Conservation (phyloP, 1,140 invertebrate species). For the Cyclina sinensis region DNA sequence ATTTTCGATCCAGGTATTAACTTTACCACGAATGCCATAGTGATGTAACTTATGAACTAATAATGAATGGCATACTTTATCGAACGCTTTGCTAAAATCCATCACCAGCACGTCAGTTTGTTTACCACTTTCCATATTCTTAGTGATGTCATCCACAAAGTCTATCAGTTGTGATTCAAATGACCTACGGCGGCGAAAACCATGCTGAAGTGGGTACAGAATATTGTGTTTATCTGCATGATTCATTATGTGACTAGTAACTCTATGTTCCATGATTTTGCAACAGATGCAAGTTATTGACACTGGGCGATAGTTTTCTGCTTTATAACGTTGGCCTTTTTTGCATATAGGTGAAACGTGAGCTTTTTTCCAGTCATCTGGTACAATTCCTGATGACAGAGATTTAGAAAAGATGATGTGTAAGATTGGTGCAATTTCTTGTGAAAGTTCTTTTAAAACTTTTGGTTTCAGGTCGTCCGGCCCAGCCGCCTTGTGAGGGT, state of each 20-base stretch:
- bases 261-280: slow-evolving; percentile 68
- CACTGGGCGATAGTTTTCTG: slow-evolving; percentile 67
- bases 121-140: slow-evolving; percentile 12
- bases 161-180: slow-evolving; percentile 51
- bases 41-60: background rate
- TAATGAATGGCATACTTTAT: slow-evolving; percentile 6
- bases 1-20: background rate
- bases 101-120: slow-evolving; percentile 25
- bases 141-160: slow-evolving; percentile 23
- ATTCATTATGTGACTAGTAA: slow-evolving; percentile 46
- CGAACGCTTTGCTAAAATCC: slow-evolving; percentile 31
- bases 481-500: slow-evolving; percentile 48
- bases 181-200: slow-evolving; percentile 26
- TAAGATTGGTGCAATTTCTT: slow-evolving; percentile 3
- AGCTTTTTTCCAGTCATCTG: slow-evolving; percentile 46
- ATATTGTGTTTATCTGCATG: slow-evolving; percentile 41
- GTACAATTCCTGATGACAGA: background rate
- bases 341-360: slow-evolving; percentile 62
- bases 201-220: slow-evolving; percentile 36
- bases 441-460: slow-evolving; percentile 44
- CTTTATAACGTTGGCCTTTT: slow-evolving; percentile 54
- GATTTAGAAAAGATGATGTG: slow-evolving; percentile 15
- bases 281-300: slow-evolving; percentile 67
- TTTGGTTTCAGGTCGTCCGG: slow-evolving; percentile 56
- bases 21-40: slow-evolving; percentile 18